Base-by-base conservation (phyloP, 1,140 invertebrate genomes). In the Glomeris maerens region DNA sequence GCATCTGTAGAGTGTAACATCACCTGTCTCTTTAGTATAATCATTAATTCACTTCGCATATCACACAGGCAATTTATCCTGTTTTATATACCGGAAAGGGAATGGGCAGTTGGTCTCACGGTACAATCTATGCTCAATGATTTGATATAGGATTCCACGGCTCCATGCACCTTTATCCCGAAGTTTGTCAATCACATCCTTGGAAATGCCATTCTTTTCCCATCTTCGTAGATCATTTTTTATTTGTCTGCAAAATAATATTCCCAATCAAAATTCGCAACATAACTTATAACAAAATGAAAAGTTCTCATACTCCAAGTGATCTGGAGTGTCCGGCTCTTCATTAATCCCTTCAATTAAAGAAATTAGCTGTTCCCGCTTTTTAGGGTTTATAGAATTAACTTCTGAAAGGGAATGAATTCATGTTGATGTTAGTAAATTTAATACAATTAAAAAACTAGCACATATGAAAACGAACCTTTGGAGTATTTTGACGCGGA, bases 71-170 rank as follows among this genome's bases (percentile, higher is more conserved):
- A 52, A 52, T 20, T 7, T 20, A 3, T 26, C 7, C 5, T 26
- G 23, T 52, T 46, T 17, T 7, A 7, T 10, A 50, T 25, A 51
- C 22, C 23, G 64, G 49, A 63, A 63, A 23, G 89, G 89, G 70
- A 96, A 97, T 76, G 92, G 83, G 60, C 92, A 96, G 17, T 80
- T 76, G 41, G 73, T 74, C 50, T 91, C 77, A 31, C 91, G 72
- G 61, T 88, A 95, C 10, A 97, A 65, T 60, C 76, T 75, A 41
- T 84, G 74, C 57, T 81, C 67, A 47, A 89, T 81, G 52, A 92
- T 78, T 72, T 94, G 89, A 67, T 96, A 97, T 53, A 78, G 77
- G 21, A 80, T 82, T 31, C 81, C 84, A 60, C 76, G 78, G 55
- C 45, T 58, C 50, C 66, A 70, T 29, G 77, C 73, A 39, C 61